Percentiles rank a stretch among this genome's conserved stretches.
These are phyloP conservation scores for Athene noctua DNA, from an alignment of 2,113 vertebrate species.

Conservation along the genomic window DNA sequence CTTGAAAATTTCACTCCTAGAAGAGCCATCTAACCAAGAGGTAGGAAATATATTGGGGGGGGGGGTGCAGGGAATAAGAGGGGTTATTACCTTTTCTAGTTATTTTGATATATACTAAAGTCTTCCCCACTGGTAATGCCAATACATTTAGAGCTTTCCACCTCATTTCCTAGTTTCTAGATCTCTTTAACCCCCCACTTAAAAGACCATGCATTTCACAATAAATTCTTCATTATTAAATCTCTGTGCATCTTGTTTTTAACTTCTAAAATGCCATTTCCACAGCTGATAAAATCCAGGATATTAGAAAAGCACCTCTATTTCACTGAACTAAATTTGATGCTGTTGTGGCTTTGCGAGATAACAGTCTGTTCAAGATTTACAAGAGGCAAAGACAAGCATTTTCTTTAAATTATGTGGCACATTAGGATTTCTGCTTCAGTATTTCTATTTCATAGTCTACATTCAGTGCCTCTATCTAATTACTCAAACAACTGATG, in stretches of 20 bases:
- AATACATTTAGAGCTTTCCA: not conserved
- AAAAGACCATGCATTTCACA: not conserved
- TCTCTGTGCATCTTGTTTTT: not conserved
- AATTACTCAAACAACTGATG: slow-evolving; percentile 50
- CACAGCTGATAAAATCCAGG: not conserved
- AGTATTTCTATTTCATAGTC: slow-evolving; percentile 33
- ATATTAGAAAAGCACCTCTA: not conserved
- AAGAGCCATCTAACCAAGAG: not conserved
- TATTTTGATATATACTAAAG: not conserved
- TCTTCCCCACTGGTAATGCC: not conserved
- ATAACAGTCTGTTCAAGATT: slow-evolving; percentile 20
- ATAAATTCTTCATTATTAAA: not conserved
- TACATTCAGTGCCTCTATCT: slow-evolving; percentile 5
- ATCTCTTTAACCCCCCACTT: not conserved
- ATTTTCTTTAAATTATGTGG: slow-evolving; percentile 23
- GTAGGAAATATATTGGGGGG: not conserved
- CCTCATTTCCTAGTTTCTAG: not conserved
- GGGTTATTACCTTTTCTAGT: not conserved
- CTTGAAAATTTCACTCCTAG: not conserved
- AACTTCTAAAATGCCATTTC: not conserved
- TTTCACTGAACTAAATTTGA: not conserved
- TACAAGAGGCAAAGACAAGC: not conserved
- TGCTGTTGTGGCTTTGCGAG: not conserved
- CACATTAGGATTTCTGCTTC: slow-evolving; percentile 55
- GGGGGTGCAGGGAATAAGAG: not conserved